Base-by-base conservation (phyloP, 2,113 vertebrate species). In the Suncus etruscus region DNA sequence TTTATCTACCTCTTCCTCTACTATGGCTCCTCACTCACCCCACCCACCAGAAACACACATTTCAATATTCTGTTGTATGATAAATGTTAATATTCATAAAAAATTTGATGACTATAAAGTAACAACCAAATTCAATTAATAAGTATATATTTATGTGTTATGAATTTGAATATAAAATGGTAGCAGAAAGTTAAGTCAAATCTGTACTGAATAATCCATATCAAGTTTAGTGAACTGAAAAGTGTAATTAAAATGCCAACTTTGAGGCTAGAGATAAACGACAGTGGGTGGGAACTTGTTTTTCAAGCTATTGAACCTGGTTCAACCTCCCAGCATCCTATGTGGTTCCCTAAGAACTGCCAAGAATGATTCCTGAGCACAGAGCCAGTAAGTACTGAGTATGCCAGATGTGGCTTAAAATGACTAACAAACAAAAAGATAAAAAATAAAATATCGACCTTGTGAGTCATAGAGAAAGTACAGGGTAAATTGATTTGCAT, bases 51-150 rank as follows among this genome's bases (percentile, higher is more conserved):
- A 12, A 54, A 54, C 54, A 54, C 54, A 31, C 61, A 18, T 78
- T 81, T 58, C 12, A 12, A 58, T 68, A 69, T 76, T 90, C 87
- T 39, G 86, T 63, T 83, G 70, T 79, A 11, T 74, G 15, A 29
- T 32, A 92, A 93, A 85, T 90, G 12, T 2, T 9, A 84, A 18
- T 1, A 6, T 65, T 63, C 16, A 32, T 79, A 54, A 58, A 84
- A 80, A 31, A 0, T 72, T 88, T 50, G 45, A 82, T 81, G 39
- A 80, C 6, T 90, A n/a, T 8, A 82, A 79, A 61, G 1, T 90
- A 61, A 76, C 3, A 87, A 39, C 54, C 27, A 93, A 75, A 47
- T 68, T 76, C 18, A 91, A 65, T 86, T 86, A 85, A 31, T 50
- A 47, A 63, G 6, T 8, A 81, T 25, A 39, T 11, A 22, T 25